Evolutionary conservation across 2,113 vertebrate genomes (phyloP), one percentile per base, ranked within the genome.

Genomic region (Ptilonorhynchus violaceus): DNA sequence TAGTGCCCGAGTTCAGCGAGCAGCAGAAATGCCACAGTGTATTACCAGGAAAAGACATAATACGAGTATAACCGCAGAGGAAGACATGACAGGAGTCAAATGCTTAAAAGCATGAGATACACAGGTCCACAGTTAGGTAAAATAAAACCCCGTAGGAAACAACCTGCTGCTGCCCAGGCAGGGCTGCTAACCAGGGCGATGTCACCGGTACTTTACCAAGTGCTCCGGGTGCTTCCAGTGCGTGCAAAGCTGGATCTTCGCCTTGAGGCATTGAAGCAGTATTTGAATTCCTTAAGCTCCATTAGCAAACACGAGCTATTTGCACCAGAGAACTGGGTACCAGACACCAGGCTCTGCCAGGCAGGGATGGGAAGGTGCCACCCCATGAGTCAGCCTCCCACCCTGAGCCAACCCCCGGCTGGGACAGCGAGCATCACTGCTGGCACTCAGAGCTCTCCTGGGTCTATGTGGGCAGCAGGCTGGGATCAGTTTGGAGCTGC

Each of bases 1-100:
- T 0, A n/a, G n/a, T 2, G 28, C 27, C 0, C 1, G 7, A 37
- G 44, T 22, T 66, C 67, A 80, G 55, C 0, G 0, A 74, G 68
- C 24, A 20, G 77, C 11, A 50, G 37, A 80, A 85, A 42, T 17
- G 11, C 50, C 82, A 56, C 22, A 7, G 41, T 4, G 12, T 7
- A 18, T 50, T 35, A 64, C 42, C 53, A 50, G 63, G 9, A 47
- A 53, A 62, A 85, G 33, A 49, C 31, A 46, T 8, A 53, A 91
- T 27, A 25, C 41, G 21, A 68, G 20, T 46, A 7, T 15, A 82
- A 52, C 21, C 44, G 46, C 75, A 78, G 30, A 91, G 64, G 62
- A 92, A 70, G 39, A 77, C 13, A 22, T 11, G 27, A 30, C 60
- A 76, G 58, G 25, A 76, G n/a, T 44, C 85, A 92, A 92, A 82